Base-by-base conservation (phyloP, 2,888 invertebrate genomes). In the Harpalus rubripes region DNA sequence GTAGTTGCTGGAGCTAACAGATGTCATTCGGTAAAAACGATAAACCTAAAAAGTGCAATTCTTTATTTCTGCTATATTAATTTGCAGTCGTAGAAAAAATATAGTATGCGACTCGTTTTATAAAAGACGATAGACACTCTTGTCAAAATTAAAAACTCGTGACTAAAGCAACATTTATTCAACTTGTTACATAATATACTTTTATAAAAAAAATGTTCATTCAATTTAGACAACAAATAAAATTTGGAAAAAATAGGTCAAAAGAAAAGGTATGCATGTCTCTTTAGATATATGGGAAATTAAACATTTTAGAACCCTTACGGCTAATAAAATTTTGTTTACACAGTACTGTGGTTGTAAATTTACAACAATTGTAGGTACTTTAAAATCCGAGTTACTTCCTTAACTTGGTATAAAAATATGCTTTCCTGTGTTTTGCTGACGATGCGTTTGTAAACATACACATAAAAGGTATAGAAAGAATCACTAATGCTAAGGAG, bases 391-490 rank as follows among this genome's bases (percentile, higher is more conserved):
- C 32, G 68, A n/a, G n/a, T 68, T 68, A 12, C 12, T 32, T 68
- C 26, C 39, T 39, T 68, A 32, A n/a, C 68, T 32, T 7, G 39
- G 68, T 4, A 68, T 68, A 68, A 39, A 68, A 68, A 68, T 68
- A 68, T 68, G 15, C 68, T 32, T 39, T 68, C 39, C 68, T 12
- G 68, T 68, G 26, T 39, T 68, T 68, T 68, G 39, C n/a, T 68
- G 39, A 12, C 63, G 18, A 63, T 63, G 63, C 68, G 39, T 68
- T 68, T 68, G 39, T 68, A 68, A 68, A 68, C 68, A 68, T 39
- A 32, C 68, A 68, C 68, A 68, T 68, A 68, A 68, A 68, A 68
- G 68, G 39, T 41, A 68, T 68, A 68, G n/a, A 6, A n/a, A 15
- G 39, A 32, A 39, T 68, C 68, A 68, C 68, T 39, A 8, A 22